These are phyloP conservation scores for Narcine bancroftii DNA, from an alignment of 2,113 vertebrate genomes.

Conservation along the genomic window DNA sequence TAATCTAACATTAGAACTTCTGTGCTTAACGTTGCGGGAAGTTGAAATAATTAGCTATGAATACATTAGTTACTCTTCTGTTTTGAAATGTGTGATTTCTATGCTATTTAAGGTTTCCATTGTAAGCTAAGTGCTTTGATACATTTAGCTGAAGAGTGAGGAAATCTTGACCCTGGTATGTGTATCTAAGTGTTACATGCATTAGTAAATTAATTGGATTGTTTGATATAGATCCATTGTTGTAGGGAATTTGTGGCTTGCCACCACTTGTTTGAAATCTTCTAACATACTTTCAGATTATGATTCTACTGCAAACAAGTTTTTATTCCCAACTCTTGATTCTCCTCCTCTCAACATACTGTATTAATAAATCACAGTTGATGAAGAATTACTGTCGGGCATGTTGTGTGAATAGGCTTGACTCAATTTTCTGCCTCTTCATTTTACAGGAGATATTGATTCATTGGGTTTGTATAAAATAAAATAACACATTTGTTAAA, in stretches of 20 bases:
- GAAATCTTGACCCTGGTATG: neutral
- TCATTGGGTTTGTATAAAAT: neutral
- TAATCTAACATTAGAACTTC: conserved; percentile 12
- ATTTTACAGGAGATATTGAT: neutral
- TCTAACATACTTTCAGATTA: neutral
- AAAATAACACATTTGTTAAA: neutral
- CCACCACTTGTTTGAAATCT: neutral
- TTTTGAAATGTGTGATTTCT: neutral
- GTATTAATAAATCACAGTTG: neutral
- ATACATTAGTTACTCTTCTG: conserved; percentile 13
- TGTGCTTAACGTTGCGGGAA: neutral
- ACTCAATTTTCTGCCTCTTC: neutral
- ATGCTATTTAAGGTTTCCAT: conserved; percentile 6
- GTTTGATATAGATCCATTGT: conserved; percentile 10
- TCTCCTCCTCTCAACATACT: neutral
- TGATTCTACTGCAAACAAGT: neutral
- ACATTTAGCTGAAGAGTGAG: neutral
- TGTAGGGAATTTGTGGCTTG: neutral
- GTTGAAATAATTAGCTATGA: conserved; percentile 31
- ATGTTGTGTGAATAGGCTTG: neutral
- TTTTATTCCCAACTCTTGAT: neutral
- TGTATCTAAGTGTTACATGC: neutral
- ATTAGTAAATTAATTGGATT: conserved; percentile 9
- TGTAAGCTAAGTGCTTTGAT: neutral
- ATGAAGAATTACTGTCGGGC: neutral